phyloP scores from a whole-genome alignment of 2,113 vertebrate species.

The Prionailurus viverrinus region DNA sequence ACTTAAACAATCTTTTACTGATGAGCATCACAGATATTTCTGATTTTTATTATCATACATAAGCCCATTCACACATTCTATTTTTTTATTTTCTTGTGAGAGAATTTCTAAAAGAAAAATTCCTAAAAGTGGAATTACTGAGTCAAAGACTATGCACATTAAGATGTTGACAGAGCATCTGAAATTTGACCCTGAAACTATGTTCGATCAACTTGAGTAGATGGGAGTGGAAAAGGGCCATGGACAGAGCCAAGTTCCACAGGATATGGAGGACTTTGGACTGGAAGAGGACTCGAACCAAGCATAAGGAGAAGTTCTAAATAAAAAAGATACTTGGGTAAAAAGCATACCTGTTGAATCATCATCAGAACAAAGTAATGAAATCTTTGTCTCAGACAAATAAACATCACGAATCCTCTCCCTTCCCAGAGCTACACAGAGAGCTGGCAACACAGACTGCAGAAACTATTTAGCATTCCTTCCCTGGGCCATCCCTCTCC shows the following conservation, averaged over 20 bases:
- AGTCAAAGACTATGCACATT: neutral
- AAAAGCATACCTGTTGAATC: neutral
- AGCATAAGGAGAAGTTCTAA: neutral
- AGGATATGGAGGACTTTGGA: neutral
- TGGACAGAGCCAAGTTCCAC: neutral
- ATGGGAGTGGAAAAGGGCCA: neutral
- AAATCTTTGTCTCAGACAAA: neutral
- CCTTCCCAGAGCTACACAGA: neutral
- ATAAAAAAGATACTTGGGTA: neutral
- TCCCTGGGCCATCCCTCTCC: slow-evolving; percentile 7
- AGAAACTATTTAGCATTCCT: slow-evolving; percentile 59
- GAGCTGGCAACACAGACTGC: neutral
- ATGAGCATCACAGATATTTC: neutral
- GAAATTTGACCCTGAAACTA: slow-evolving; percentile 21
- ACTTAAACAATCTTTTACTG: neutral
- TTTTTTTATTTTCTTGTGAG: neutral
- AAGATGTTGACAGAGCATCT: neutral
- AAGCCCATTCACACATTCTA: neutral
- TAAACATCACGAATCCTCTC: neutral
- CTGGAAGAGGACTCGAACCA: neutral
- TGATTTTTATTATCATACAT: neutral
- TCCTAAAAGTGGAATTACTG: neutral
- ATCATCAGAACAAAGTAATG: neutral
- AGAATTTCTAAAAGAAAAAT: slow-evolving; percentile 22
- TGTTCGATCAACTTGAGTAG: neutral